Base-by-base conservation (phyloP, 2,888 invertebrate genomes). In the Dyspetes luteomarginatus region DNA sequence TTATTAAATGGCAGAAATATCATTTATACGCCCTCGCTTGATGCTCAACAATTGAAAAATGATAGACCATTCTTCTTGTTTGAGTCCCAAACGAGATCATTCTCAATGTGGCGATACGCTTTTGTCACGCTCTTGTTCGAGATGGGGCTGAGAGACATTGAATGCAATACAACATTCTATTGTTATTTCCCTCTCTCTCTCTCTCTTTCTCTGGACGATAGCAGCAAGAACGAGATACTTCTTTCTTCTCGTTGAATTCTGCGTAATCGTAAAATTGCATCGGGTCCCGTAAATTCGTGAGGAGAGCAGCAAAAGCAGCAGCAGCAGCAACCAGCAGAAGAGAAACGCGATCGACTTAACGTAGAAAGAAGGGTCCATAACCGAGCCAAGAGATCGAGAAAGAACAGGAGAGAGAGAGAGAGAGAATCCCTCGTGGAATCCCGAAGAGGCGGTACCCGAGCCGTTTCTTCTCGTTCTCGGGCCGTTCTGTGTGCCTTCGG, bases 201-300 rank as follows among this genome's bases (percentile, higher is more conserved):
- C 58, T 45, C 17, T 24, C 45, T 30, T 55, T 50, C 67, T 55
- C 9, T 36, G 36, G 12, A 30, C 67, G 45, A 67, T 71, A 55
- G 52, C 17, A 75, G 69, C 5, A 36, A 17, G 60, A 28, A n/a
- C 36, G 30, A 52, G 65, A 72, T 12, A 36, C 62, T 62, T 72
- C 55, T 68, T 77, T 69, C 73, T 77, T 26, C 77, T 69, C 73
- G 81, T 73, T 81, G 73, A 81, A 81, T 81, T 81, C 81, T 69
- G 69, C 73, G 81, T 81, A 81, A 81, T 81, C 81, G 81, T 81
- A 81, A 81, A 81, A 81, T 77, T 81, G 81, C 77, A 81, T 81
- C 81, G 65, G 77, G 77, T 77, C 74, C 81, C 77, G 81, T 81
- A 81, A 81, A 81, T 81, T 81, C 81, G 77, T 69, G 81, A 69